A percentile compares a stretch with the other conserved stretches of the same genome.
phyloP scores from a whole-genome alignment of 2,888 invertebrate genomes.

The Diadegma fenestrale region DNA sequence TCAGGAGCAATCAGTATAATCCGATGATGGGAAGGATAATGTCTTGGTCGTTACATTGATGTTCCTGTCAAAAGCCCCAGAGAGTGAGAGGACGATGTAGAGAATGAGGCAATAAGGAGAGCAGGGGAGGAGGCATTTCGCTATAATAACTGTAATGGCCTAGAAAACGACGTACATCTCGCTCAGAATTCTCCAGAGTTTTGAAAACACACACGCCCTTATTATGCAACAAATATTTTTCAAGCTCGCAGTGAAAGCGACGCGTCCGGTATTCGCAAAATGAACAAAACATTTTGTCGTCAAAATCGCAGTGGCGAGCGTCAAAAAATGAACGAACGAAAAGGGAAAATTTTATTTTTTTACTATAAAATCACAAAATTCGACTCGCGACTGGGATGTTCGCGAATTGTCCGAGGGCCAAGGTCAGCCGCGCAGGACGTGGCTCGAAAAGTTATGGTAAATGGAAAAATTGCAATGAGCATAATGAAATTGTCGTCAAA shows the following conservation, averaged over 20 bases:
- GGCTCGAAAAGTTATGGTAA: neutral
- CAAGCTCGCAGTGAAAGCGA: neutral
- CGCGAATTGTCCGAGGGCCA: too few species aligned
- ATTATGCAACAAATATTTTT: constrained; percentile 9
- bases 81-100: constrained; percentile 22
- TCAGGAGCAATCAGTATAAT: constrained; percentile 44
- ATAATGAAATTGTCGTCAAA: neutral
- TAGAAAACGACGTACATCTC: constrained; percentile 7
- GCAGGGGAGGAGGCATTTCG: constrained; percentile 13
- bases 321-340: too few species aligned
- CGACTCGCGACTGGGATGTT: too few species aligned
- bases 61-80: constrained; percentile 26
- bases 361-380: too few species aligned
- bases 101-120: constrained; percentile 4
- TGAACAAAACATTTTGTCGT: neutral
- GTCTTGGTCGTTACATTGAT: constrained; percentile 59
- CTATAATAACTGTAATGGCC: constrained; percentile 43
- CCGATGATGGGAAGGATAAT: constrained; percentile 54
- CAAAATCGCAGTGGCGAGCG: neutral
- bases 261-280: neutral
- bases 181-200: constrained; percentile 15
- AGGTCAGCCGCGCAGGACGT: neutral
- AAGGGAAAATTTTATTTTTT: too few species aligned
- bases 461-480: neutral
- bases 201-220: constrained; percentile 8